Evolutionary conservation across 2,113 vertebrate genomes (phyloP).

Genomic region (Dascyllus trimaculatus): DNA sequence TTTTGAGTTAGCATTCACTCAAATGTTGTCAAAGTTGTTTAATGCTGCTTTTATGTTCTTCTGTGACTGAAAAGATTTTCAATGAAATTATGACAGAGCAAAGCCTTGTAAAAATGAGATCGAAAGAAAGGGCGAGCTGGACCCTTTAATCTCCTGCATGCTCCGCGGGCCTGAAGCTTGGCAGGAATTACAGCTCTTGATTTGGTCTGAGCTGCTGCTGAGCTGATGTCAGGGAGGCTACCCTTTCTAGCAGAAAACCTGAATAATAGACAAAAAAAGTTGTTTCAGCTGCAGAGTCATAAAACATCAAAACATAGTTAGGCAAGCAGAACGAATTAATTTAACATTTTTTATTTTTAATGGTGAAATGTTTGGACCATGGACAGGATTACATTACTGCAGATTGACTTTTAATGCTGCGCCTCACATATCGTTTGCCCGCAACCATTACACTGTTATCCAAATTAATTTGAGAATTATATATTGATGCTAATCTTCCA

Average conservation of each 20-base stretch:
- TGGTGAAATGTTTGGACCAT: background rate
- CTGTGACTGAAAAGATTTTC: conserved; percentile 17
- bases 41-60: conserved; percentile 21
- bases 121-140: conserved; percentile 27
- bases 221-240: conserved; percentile 37
- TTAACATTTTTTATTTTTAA: conserved; percentile 7
- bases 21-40: conserved; percentile 15
- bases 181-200: conserved; percentile 49
- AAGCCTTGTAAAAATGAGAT: conserved; percentile 43
- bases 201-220: conserved; percentile 47
- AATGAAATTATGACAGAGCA: conserved; percentile 27
- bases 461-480: conserved; percentile 43
- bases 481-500: conserved; percentile 39
- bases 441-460: conserved; percentile 8
- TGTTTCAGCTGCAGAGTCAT: background rate
- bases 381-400: background rate
- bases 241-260: conserved; percentile 21
- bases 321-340: background rate
- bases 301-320: background rate
- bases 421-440: background rate
- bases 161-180: conserved; percentile 23
- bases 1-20: conserved; percentile 15
- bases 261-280: conserved; percentile 25
- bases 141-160: conserved; percentile 51
- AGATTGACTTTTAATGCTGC: conserved; percentile 2